phyloP scores from a whole-genome alignment of 2,797 vertebrate species.

The Pempheris klunzingeri region DNA sequence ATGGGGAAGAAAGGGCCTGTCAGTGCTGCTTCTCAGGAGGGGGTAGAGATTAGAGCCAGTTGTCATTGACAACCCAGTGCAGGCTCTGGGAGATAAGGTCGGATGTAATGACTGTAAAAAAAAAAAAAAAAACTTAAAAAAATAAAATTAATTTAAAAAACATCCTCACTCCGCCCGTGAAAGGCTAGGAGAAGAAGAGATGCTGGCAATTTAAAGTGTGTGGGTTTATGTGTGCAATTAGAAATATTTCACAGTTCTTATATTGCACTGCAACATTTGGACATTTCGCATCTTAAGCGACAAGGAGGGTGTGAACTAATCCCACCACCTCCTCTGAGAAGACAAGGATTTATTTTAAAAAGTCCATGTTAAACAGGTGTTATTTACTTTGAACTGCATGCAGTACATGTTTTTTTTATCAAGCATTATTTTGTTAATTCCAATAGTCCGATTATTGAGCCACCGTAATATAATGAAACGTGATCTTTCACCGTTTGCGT shows the following conservation, averaged over 20 bases:
- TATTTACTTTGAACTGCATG: constrained; percentile 32
- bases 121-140: constrained; percentile 77
- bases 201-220: constrained; percentile 78
- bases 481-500: neutral
- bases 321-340: constrained; percentile 37
- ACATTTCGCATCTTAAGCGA: constrained; percentile 48
- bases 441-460: constrained; percentile 34
- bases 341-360: constrained; percentile 32
- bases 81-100: constrained; percentile 93
- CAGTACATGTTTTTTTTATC: constrained; percentile 21
- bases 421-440: constrained; percentile 38
- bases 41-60: constrained; percentile 93
- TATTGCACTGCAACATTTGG: constrained; percentile 42
- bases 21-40: constrained; percentile 94
- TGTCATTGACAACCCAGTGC: constrained; percentile 93
- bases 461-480: constrained; percentile 16
- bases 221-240: constrained; percentile 61
- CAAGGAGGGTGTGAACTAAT: constrained; percentile 51
- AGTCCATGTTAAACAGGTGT: constrained; percentile 40
- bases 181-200: constrained; percentile 71
- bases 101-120: constrained; percentile 93
- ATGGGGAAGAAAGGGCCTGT: constrained; percentile 95
- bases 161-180: constrained; percentile 54
- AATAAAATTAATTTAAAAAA: constrained; percentile 75
- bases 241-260: constrained; percentile 55